Evolutionary conservation across 2,113 vertebrate species (phyloP), one percentile per base, ranked within the genome.

Genomic region (Chaetops frenatus): DNA sequence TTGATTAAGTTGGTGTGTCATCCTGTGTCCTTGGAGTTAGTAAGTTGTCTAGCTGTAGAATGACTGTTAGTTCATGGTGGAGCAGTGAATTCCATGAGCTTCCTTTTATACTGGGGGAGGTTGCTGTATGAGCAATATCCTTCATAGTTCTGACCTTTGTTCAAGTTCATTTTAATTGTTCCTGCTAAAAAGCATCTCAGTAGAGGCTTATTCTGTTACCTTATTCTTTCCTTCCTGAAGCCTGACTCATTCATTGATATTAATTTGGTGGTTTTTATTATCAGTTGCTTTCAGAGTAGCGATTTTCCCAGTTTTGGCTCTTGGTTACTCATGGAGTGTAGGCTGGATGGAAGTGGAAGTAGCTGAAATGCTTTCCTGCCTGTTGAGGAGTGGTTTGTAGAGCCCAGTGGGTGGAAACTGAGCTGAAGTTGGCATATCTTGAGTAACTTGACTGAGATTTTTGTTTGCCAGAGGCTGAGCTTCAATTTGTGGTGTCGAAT

Each of bases 191-290:
- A 74, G 40, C 9, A 0, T 86, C 82, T 92, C 62, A 81, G 33
- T 78, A 86, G 81, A 54, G 60, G 38, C 82, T 91, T 74, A 33
- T 53, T 96, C 36, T 88, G 16, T 79, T 87, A 82, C 58, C 66
- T 79, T 94, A 13, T 36, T 91, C 58, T 79, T 91, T 95, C 85
- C 93, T 96, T 90, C 93, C 90, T 93, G 82, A 65, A 87, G 74
- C 45, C 74, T 95, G 95, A 97, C 81, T 97, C 93, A 95, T 20
- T 90, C 94, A 71, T 90, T 92, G 87, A 81, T 94, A 95, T 33
- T 86, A 82, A 91, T 95, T 91, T 77, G 56, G 58, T 82, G 67
- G 0, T 2, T 61, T 92, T 94, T 67, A 50, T 44, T 81, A 73
- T 80, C 70, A 36, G 17, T 79, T 81, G 47, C 81, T 88, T 89